Base-by-base conservation (phyloP, 2,888 invertebrate species). In the Deilephila porcellus region DNA sequence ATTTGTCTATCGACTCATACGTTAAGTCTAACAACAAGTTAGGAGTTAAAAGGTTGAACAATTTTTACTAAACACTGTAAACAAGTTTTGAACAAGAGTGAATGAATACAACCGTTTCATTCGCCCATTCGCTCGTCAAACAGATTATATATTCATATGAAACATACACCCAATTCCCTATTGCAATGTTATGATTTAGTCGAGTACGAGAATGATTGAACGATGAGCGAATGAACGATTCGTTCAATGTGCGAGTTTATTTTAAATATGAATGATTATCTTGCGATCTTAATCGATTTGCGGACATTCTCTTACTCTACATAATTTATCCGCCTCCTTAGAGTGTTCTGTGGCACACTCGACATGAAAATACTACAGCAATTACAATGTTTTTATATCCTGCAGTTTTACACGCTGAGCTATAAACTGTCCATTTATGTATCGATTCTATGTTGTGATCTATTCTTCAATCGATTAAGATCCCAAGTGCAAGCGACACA, bases 151-250 rank as follows among this genome's bases (percentile, higher is more conserved):
- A 76, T 75, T 80, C 72, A 74, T 75, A 76, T 74, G 73, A 20
- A 29, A 76, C 75, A 77, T 75, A 79, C 59, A 76, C 73, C 75
- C 63, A 75, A 76, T 72, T 56, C 70, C 74, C 75, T 83, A 83
- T 79, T 76, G 79, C 80, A 80, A 75, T 78, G 76, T 82, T 80
- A 80, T 83, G 84, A 85, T 85, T 84, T 83, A 78, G 81, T 76
- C 75, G 78, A 62, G 1, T 1, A 17, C 19, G 56, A 77, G 73
- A 72, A 34, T 74, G 75, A 82, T 77, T 75, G 79, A 81, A 76
- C 76, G 80, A 71, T 74, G 81, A 83, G 79, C 74, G 81, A 82
- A 81, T 79, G 77, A 70, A 71, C 62, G 56, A 64, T 19, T 67
- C 8, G 37, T 19, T 25, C 56, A 52, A n/a, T 64, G n/a, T 20